phyloP scores from a whole-genome alignment of 2,113 vertebrate genomes.

The Pontoporia blainvillei region DNA sequence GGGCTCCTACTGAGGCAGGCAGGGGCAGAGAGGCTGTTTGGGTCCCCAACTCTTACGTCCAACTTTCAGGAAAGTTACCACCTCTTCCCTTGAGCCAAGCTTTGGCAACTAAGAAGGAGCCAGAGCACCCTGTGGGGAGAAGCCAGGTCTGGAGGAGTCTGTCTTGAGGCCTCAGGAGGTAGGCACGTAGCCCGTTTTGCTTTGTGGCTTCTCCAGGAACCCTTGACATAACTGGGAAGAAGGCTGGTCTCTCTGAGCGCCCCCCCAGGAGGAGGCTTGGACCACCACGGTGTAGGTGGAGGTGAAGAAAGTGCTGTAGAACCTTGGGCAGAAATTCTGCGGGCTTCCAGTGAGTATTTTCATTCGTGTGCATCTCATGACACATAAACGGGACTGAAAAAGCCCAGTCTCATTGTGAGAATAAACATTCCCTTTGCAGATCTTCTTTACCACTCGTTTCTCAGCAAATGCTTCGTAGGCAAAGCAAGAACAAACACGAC shows the following conservation, averaged over 20 bases:
- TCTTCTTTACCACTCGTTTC: not conserved
- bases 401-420: not conserved
- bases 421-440: not conserved
- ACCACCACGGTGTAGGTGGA: fast-evolving
- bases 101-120: not conserved
- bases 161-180: fast-evolving
- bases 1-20: not conserved
- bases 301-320: not conserved
- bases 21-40: not conserved
- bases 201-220: not conserved
- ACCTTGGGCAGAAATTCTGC: not conserved
- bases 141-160: not conserved
- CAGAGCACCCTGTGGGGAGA: not conserved
- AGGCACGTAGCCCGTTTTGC: fast-evolving
- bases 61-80: not conserved
- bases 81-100: not conserved
- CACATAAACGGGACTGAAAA: fast-evolving
- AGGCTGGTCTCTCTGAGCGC: not conserved
- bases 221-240: not conserved
- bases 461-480: not conserved
- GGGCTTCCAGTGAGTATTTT: not conserved
- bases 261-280: not conserved
- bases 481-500: not conserved
- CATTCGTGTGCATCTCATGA: fast-evolving
- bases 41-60: fast-evolving